Evolutionary conservation across 2,888 invertebrate species (phyloP).

Genomic region (Leptogaster cylindrica): DNA sequence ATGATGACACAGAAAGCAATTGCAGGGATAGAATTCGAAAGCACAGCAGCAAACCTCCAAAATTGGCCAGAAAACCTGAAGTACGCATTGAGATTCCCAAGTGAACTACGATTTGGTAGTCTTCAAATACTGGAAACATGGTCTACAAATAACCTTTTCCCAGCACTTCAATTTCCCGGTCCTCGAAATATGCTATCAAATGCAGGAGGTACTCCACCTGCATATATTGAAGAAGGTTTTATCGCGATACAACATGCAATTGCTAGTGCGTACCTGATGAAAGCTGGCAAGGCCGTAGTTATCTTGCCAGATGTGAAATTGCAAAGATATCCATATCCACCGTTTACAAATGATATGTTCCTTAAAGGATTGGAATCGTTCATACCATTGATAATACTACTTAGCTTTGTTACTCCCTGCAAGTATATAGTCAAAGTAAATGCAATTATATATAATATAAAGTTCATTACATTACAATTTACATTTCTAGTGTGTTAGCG

Average conservation of each 20-base stretch:
- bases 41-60: too few relatives aligned
- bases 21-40: too few relatives aligned
- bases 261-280: slow-evolving; percentile 58
- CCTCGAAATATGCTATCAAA: too few relatives aligned
- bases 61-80: too few relatives aligned
- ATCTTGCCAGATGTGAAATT: slow-evolving; percentile 34
- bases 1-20: too few relatives aligned
- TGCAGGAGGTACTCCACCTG: slow-evolving; percentile 64
- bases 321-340: slow-evolving; percentile 73
- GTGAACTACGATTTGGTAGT: too few relatives aligned
- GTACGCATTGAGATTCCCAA: too few relatives aligned
- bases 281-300: background rate
- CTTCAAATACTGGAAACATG: too few relatives aligned
- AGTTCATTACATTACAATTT: background rate
- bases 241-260: slow-evolving; percentile 68
- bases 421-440: background rate
- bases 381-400: slow-evolving; percentile 63
- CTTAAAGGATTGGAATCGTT: slow-evolving; percentile 59
- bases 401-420: background rate
- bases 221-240: slow-evolving; percentile 67
- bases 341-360: slow-evolving; percentile 67
- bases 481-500: too few relatives aligned
- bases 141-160: too few relatives aligned
- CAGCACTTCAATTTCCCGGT: too few relatives aligned
- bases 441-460: background rate